Evolutionary conservation across 1,140 invertebrate genomes (phyloP).

Genomic region (Theocolax elegans): DNA sequence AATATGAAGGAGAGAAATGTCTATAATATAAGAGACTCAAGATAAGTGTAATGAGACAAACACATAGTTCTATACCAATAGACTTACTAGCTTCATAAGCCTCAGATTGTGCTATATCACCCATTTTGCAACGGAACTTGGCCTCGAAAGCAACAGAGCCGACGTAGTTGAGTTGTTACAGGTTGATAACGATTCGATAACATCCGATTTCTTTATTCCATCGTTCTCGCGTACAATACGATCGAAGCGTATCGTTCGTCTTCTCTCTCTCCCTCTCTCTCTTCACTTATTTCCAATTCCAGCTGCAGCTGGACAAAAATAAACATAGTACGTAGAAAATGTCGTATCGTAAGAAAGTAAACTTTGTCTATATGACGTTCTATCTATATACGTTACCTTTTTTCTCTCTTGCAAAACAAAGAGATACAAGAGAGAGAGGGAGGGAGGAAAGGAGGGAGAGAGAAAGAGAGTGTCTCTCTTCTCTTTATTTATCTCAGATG

Average conservation of each 20-base stretch:
- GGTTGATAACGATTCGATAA: constrained; percentile 11
- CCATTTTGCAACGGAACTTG: constrained; percentile 22
- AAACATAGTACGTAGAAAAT: not conserved
- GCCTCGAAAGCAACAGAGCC: not conserved
- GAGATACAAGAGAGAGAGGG: too few species aligned
- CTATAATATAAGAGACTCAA: not conserved
- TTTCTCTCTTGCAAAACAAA: not conserved
- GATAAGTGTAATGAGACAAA: not conserved
- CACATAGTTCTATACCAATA: not conserved
- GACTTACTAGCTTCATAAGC: constrained; percentile 16
- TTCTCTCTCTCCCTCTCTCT: too few species aligned
- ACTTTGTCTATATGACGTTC: not conserved
- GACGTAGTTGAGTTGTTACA: constrained; percentile 18
- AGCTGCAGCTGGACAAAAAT: not conserved
- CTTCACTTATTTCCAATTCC: not conserved
- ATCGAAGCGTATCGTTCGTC: too few species aligned
- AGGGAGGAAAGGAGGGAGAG: too few species aligned
- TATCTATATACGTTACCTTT: not conserved
- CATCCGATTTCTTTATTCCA: constrained; percentile 4
- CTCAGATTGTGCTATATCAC: constrained; percentile 29
- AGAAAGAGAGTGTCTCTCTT: too few species aligned
- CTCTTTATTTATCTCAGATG: not conserved
- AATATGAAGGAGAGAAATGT: too few species aligned
- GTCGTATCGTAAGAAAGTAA: too few species aligned
- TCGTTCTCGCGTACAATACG: not conserved